Evolutionary conservation across 2,888 invertebrate species (phyloP).

Genomic region (Cylloceria caligata): DNA sequence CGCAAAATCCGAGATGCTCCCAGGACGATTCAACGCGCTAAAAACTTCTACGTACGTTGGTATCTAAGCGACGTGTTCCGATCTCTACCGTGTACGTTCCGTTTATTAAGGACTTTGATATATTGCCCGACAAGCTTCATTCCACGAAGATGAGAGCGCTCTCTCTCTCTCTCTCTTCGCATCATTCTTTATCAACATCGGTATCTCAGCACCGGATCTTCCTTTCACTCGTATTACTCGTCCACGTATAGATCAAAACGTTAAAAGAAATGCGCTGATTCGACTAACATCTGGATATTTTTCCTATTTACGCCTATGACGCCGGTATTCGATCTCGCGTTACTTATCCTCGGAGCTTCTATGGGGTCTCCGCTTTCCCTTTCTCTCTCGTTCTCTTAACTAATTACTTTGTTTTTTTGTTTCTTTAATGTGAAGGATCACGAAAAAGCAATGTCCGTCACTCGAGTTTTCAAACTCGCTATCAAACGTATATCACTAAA

Average conservation of each 20-base stretch:
- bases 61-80: slow-evolving; percentile 37
- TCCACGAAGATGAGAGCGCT: slow-evolving; percentile 28
- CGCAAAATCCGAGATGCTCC: slow-evolving; percentile 48
- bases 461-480: slow-evolving; percentile 69
- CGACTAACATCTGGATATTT: slow-evolving; percentile 55
- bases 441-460: slow-evolving; percentile 58
- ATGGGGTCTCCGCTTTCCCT: slow-evolving; percentile 31
- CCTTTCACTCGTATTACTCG: slow-evolving; percentile 32
- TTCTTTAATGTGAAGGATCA: slow-evolving; percentile 43
- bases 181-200: slow-evolving; percentile 36
- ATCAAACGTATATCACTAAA: slow-evolving; percentile 52
- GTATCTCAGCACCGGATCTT: slow-evolving; percentile 32
- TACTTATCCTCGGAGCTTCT: slow-evolving; percentile 52
- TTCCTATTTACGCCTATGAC: slow-evolving; percentile 54
- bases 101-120: slow-evolving; percentile 24
- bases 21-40: slow-evolving; percentile 47
- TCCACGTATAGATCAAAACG: slow-evolving; percentile 44
- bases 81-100: slow-evolving; percentile 39
- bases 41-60: slow-evolving; percentile 33
- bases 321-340: slow-evolving; percentile 48
- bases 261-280: slow-evolving; percentile 45
- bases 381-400: slow-evolving; percentile 37
- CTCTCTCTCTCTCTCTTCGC: slow-evolving; percentile 11
- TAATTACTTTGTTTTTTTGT: slow-evolving; percentile 35
- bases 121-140: slow-evolving; percentile 33